Evolutionary conservation across 2,797 vertebrate genomes (phyloP).

Genomic region (Lagorchestes hirsutus): DNA sequence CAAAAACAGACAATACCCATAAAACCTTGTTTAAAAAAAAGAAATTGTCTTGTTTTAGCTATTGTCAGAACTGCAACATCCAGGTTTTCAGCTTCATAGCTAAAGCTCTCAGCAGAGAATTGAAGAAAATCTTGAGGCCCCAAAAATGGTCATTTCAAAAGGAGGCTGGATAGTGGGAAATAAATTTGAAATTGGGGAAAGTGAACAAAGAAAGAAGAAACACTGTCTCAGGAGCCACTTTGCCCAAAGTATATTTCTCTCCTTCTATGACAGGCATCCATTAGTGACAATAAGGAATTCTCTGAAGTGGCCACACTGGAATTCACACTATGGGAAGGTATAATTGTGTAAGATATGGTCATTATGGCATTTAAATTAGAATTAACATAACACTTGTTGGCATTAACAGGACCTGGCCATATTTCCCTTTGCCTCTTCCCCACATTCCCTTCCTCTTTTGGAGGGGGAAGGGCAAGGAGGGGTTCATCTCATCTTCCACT

Average conservation of each 20-base stretch:
- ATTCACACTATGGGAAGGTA: neutral
- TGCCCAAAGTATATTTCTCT: neutral
- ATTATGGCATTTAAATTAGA: neutral
- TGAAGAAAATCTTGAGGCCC: neutral
- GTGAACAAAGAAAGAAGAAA: neutral
- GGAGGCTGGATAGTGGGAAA: neutral
- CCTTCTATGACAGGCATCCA: neutral
- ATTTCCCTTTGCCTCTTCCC: neutral
- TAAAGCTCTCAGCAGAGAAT: neutral
- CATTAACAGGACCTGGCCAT: neutral
- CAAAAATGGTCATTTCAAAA: neutral
- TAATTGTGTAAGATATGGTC: neutral
- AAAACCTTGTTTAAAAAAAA: neutral
- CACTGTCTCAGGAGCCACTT: neutral
- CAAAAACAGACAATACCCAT: neutral
- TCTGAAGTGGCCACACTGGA: neutral
- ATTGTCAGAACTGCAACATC: neutral
- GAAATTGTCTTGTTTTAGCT: neutral
- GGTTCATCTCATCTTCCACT: neutral
- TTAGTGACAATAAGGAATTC: neutral
- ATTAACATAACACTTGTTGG: neutral
- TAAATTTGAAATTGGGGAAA: neutral
- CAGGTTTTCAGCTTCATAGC: neutral
- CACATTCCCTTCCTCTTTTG: neutral
- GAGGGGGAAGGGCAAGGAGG: too few relatives aligned